Base-by-base conservation (phyloP, 2,797 vertebrate genomes). In the Hoplostethus mediterraneus region DNA sequence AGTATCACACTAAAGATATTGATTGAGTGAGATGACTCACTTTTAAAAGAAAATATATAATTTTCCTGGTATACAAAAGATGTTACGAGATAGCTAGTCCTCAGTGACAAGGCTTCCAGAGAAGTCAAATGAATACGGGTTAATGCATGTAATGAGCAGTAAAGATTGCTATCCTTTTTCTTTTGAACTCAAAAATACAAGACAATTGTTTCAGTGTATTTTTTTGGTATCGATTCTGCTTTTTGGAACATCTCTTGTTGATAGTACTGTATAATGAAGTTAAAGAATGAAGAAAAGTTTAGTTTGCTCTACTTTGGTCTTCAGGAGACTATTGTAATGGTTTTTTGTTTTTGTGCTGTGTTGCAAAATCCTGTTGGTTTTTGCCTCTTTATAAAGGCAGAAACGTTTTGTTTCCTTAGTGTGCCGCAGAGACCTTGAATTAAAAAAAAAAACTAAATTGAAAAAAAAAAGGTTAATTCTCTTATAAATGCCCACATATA, bases 311-410 rank as follows among this genome's bases (percentile, higher is more conserved):
- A n/a, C 51, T 71, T 82, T 80, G 76, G 81, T 86, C 80, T 80
- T 80, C 44, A 75, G 93, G 95, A 96, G 95, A 96, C 93, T 94
- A 87, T 93, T 94, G 84, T 94, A 88, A 49, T 47, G 57, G 53
- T 48, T 63, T 84, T 82, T 65, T 71, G 61, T 84, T 80, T 83
- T 79, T 81, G 82, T 91, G 86, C 87, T 75, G 84, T 89, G 80
- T 89, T 77, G 73, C 87, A 81, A 73, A 89, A 83, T 88, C 57
- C 59, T 33, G 33, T 49, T 60, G 70, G 25, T 87, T 88, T 79
- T 92, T 93, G 91, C 80, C 72, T 81, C 62, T 86, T 84, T 73
- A 67, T 45, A 77, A 44, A 21, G 77, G 72, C 59, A 76, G 75
- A 71, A 52, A 49, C 63, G 63, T 63, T 84, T 0, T 48, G 48